These are phyloP conservation scores for Dexiosoma caninum DNA, from an alignment of 2,888 invertebrate genomes.

Conservation along the genomic window DNA sequence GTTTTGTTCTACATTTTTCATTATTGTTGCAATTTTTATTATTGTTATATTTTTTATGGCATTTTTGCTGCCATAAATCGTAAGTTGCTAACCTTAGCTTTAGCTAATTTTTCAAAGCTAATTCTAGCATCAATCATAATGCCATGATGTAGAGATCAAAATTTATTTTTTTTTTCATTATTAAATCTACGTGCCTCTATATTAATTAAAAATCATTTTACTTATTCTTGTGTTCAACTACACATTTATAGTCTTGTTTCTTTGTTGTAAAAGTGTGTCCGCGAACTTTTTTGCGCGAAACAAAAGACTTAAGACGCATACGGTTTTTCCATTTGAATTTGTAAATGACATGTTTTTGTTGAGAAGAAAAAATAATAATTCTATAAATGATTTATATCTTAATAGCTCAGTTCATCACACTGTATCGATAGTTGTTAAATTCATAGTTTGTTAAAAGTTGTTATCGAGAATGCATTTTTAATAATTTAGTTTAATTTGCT, in stretches of 20 bases:
- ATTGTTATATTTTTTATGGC: conserved; percentile 4
- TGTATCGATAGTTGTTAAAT: no score
- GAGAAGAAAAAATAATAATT: not conserved
- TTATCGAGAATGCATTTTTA: no score
- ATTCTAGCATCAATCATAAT: conserved; percentile 49
- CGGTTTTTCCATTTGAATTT: not conserved
- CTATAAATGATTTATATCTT: not conserved
- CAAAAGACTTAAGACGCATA: conserved; percentile 13
- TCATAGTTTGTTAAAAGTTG: no score
- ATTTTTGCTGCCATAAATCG: conserved; percentile 53
- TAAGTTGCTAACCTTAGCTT: conserved; percentile 54
- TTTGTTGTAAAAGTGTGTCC: conserved; percentile 15
- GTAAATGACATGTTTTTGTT: not conserved
- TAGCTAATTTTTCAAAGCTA: conserved; percentile 54
- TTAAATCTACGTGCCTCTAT: not conserved
- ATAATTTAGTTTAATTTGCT: no score
- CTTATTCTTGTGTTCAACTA: not conserved
- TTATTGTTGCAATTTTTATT: not conserved
- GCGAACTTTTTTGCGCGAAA: not conserved
- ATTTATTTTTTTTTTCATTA: not conserved
- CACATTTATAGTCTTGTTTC: conserved; percentile 15
- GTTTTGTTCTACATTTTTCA: conserved; percentile 57
- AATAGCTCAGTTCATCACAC: no score
- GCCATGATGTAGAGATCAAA: conserved; percentile 19
- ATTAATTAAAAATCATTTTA: not conserved